These are phyloP conservation scores for Pterostichus madidus DNA, from an alignment of 2,888 invertebrate species.

Conservation along the genomic window DNA sequence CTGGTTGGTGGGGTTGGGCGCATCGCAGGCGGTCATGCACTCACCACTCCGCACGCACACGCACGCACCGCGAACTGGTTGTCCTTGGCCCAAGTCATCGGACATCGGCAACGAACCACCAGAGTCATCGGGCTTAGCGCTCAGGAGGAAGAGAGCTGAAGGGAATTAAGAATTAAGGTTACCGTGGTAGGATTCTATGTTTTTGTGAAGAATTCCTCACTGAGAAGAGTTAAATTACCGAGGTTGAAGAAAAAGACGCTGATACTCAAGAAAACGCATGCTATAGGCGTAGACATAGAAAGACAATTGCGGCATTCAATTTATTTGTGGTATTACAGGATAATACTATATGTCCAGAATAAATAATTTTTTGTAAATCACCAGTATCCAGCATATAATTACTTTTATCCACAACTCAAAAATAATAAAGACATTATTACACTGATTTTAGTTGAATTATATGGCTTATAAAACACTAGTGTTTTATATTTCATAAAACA, in stretches of 20 bases:
- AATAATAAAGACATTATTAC: too few species aligned
- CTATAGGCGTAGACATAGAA: too few species aligned
- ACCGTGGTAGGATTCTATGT: slow-evolving; percentile 22
- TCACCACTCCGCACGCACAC: slow-evolving; percentile 23
- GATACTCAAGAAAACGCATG: too few species aligned
- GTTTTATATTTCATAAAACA: too few species aligned
- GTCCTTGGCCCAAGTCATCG: slow-evolving; percentile 47
- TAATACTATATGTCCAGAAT: too few species aligned
- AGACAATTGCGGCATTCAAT: too few species aligned
- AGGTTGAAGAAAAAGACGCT: not conserved
- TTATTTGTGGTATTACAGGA: too few species aligned
- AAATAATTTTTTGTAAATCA: too few species aligned
- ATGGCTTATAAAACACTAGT: too few species aligned
- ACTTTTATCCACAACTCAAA: too few species aligned
- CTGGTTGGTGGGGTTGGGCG: slow-evolving; percentile 35
- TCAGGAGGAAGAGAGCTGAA: not conserved
- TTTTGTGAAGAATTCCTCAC: slow-evolving; percentile 16
- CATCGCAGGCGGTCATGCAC: slow-evolving; percentile 34
- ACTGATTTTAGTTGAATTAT: too few species aligned
- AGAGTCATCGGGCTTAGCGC: slow-evolving; percentile 16
- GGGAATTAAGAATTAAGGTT: slow-evolving; percentile 28
- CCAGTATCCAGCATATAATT: too few species aligned
- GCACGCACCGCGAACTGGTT: slow-evolving; percentile 36
- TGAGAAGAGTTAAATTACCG: not conserved
- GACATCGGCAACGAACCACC: slow-evolving; percentile 43